These are phyloP conservation scores for Lytechinus variegatus DNA, from an alignment of 35 echinoderm and acorn worm genomes.

Conservation along the genomic window DNA sequence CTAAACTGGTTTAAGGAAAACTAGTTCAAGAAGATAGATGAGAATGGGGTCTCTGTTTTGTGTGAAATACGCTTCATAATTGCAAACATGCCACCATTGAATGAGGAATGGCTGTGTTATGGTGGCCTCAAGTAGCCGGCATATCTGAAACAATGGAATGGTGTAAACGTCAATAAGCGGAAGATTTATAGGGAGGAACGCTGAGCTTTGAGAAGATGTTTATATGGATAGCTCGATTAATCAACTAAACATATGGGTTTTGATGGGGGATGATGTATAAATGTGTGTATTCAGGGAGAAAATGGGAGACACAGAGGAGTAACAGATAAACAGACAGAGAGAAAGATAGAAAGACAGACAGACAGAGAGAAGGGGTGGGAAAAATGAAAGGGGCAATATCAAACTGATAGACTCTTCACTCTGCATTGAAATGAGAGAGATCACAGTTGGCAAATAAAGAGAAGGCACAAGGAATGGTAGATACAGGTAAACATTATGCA, in stretches of 20 bases:
- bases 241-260: neutral
- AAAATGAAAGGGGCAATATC: too few species aligned
- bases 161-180: neutral
- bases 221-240: neutral
- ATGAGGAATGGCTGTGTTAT: neutral
- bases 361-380: too few species aligned
- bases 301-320: neutral
- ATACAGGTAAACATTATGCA: too few species aligned
- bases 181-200: neutral
- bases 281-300: neutral
- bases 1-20: too few species aligned
- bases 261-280: neutral
- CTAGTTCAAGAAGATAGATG: too few species aligned
- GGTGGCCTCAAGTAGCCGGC: neutral
- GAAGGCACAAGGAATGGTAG: too few species aligned
- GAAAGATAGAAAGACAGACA: neutral
- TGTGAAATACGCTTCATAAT: neutral
- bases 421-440: too few species aligned
- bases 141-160: neutral
- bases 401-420: too few species aligned
- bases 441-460: too few species aligned
- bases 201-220: neutral
- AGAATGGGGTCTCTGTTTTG: too few species aligned
- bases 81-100: neutral
- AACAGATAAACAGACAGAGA: neutral